phyloP scores from a whole-genome alignment of 2,113 vertebrate genomes.

The Gnathonemus echidnorhynchus region DNA sequence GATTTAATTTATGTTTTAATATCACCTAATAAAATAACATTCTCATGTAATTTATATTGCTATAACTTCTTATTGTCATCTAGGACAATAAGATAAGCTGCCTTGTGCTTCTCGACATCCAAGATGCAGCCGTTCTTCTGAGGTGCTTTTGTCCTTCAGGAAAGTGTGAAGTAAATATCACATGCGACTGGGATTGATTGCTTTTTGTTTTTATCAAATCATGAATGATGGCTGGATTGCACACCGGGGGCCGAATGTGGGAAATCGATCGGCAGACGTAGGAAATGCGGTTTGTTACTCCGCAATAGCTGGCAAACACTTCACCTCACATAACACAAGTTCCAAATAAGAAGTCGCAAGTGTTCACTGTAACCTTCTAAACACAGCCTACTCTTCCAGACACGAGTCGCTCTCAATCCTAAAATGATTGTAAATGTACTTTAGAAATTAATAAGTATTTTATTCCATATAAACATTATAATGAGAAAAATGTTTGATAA shows the following conservation, averaged over 20 bases:
- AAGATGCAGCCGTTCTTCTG: background rate
- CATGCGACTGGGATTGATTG: slow-evolving; percentile 14
- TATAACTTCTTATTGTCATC: background rate
- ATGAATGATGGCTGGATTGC: slow-evolving; percentile 13
- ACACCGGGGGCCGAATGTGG: background rate
- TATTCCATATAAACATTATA: background rate
- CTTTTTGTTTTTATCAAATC: slow-evolving; percentile 20
- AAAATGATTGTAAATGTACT: background rate
- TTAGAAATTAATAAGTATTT: background rate
- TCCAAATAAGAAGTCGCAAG: background rate
- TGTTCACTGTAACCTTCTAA: background rate
- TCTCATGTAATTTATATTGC: background rate
- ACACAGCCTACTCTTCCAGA: background rate
- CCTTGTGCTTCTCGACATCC: background rate
- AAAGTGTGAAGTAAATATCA: slow-evolving; percentile 16
- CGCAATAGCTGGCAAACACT: background rate
- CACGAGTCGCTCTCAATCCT: background rate
- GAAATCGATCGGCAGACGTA: background rate
- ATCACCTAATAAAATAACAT: background rate
- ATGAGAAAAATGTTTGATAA: background rate
- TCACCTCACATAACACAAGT: background rate
- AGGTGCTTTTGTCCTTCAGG: background rate
- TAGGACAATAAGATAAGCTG: background rate
- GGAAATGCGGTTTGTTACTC: background rate
- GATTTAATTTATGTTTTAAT: background rate